phyloP scores from a whole-genome alignment of 2,888 invertebrate species.

The Eretmocerus hayati region DNA sequence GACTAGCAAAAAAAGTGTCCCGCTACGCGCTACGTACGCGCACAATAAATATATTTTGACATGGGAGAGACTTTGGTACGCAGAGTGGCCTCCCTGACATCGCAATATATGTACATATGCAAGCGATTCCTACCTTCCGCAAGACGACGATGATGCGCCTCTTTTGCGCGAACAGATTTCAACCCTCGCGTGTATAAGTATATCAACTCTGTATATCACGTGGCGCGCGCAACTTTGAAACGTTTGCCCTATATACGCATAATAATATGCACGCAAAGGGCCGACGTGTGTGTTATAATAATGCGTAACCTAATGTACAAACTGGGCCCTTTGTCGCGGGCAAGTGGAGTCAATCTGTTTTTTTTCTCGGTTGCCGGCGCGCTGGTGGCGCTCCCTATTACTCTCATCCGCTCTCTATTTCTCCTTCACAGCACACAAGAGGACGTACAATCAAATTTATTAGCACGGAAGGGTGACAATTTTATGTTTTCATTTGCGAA shows the following conservation, averaged over 20 bases:
- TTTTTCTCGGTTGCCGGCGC: too few relatives aligned
- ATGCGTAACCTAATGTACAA: constrained; percentile 13
- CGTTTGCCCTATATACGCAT: too few relatives aligned
- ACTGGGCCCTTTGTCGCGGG: constrained; percentile 10
- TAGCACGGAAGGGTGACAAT: constrained; percentile 27
- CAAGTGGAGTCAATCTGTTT: constrained; percentile 1
- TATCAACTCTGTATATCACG: too few relatives aligned
- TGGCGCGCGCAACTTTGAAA: too few relatives aligned
- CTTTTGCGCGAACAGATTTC: too few relatives aligned
- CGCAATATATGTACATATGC: too few relatives aligned
- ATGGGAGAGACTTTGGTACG: constrained; percentile 36
- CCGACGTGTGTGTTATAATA: background rate
- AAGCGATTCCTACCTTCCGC: too few relatives aligned
- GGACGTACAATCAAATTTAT: constrained; percentile 15
- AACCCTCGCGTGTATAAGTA: too few relatives aligned
- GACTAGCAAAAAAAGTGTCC: too few relatives aligned
- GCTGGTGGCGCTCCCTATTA: background rate
- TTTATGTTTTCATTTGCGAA: constrained; percentile 31
- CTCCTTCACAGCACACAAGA: too few relatives aligned
- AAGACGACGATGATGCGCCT: too few relatives aligned
- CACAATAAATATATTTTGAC: constrained; percentile 48
- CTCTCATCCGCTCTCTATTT: too few relatives aligned
- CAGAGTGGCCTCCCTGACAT: background rate
- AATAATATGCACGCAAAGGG: background rate
- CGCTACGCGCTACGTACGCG: background rate